Evolutionary conservation across 64 coral and sea anemone genomes (phyloP), one percentile per base, ranked within the genome.

Genomic region (Stylophora pistillata): DNA sequence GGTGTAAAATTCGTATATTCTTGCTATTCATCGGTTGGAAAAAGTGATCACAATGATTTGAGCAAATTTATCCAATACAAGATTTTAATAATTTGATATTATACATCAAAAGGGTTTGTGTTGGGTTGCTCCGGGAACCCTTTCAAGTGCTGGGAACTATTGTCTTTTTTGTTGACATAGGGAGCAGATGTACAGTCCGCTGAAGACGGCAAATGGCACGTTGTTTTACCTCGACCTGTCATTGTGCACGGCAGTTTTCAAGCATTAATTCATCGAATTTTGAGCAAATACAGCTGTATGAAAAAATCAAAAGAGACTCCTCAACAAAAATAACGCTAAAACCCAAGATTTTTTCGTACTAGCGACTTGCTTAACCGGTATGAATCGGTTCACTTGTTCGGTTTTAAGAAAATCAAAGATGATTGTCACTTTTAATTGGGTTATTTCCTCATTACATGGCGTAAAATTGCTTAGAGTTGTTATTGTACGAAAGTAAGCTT

Each of bases 231-330:
- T 89, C 65, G 72, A 69, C 55, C 81, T 93, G 91, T 89, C 86
- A 93, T 82, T 52, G 71, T 72, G 59, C 64, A 62, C 85, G 58
- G 71, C 58, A 70, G 85, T 86, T 93, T 96, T 86, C 56, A 90
- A 87, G 71, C 79, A 93, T 89, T 96, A 96, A 96, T 91, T 96
- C 76, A 59, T 71, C 77, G 74, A 87, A 90, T 92, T 96, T 89
- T 85, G 54, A 86, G 91, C 92, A 72, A 93, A 93, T 89, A 96
- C 94, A 96, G 94, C 94, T 96, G 94, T 58, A 85, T 76, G 17
- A 34, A 23, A 53, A 77, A 95, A 78, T 92, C 72, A 79, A 92
- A 95, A 78, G 30, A 83, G 64, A 18, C 34, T 66, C 63, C 63
- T 83, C 62, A 33, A 33, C 32, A 68, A 83, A 83, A 52, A 83